phyloP scores from a whole-genome alignment of 2,113 vertebrate species.

The Girardinichthys multiradiatus region DNA sequence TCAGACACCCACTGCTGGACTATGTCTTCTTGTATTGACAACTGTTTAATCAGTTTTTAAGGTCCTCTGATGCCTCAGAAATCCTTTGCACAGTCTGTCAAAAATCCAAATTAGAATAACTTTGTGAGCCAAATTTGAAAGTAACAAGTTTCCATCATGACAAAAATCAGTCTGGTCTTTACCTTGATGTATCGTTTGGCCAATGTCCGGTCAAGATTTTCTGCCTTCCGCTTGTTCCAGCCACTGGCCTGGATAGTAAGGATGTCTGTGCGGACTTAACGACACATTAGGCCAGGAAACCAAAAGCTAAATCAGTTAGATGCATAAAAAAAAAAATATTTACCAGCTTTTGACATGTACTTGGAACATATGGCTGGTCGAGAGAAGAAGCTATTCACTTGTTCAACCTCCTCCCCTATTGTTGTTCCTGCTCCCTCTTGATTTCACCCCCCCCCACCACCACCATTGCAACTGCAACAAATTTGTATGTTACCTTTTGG shows the following conservation, averaged over 20 bases:
- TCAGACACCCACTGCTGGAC: neutral
- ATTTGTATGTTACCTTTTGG: neutral
- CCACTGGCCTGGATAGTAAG: neutral
- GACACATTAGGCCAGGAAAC: too few relatives aligned
- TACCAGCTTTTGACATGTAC: slow-evolving; percentile 1
- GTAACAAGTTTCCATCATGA: too few relatives aligned
- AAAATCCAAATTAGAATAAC: too few relatives aligned
- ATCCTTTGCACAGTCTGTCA: neutral
- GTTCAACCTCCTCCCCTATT: neutral
- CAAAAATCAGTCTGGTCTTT: too few relatives aligned
- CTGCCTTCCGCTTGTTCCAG: neutral
- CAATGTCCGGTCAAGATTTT: neutral
- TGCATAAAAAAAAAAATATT: too few relatives aligned
- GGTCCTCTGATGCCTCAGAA: neutral
- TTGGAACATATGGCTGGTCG: neutral
- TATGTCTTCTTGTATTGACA: neutral
- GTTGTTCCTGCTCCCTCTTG: neutral
- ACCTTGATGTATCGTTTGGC: too few relatives aligned
- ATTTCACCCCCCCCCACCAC: neutral
- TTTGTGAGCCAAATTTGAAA: too few relatives aligned
- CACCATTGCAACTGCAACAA: neutral
- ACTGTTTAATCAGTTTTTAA: neutral
- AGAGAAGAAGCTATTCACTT: neutral
- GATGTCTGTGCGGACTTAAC: neutral
- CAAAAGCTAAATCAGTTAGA: too few relatives aligned